Evolutionary conservation across 1,140 invertebrate species (phyloP), one percentile per base, ranked within the genome.

Genomic region (Caenorhabditis tropicalis): DNA sequence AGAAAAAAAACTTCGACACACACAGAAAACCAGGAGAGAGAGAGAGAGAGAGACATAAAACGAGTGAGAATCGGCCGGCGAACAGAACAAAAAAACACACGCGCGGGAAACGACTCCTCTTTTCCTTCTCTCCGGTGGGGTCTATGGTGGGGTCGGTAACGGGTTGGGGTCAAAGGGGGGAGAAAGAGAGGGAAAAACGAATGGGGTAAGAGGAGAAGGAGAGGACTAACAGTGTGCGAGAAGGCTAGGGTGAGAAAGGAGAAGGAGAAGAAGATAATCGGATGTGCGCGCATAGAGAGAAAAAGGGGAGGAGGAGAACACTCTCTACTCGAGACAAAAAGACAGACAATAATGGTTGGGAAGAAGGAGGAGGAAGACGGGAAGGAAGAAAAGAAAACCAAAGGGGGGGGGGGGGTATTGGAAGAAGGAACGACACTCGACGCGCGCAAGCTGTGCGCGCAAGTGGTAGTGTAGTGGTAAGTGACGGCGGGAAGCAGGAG

Each of bases 261-360:
- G 36, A 24, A n/a, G 10, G 29, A 12, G 27, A 29, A 21, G 36
- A 74, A 46, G 65, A 74, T 74, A 74, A 74, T 74, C 65, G 65
- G 65, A 74, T 74, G 65, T 74, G 65, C 65, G 65, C 24, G 15
- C 27, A 56, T 5, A 56, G 51, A 74, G 9, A 74, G 33, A 74
- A 12, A 43, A 43, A 12, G 12, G 39, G 12, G 39, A 43, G 39
- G 12, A 43, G 5, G 39, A n/a, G 39, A 43, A 43, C 39, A 43
- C 39, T 43, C 39, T 43, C 27, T 46, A 46, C 65, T 74, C 65
- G 27, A 31, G 65, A 74, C 65, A 74, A 43, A 74, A 74, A 74
- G 65, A 74, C 65, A 74, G 31, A 36, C 29, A 36, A 74, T 74
- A 74, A 74, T 74, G 65, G 65, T 39, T 74, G 29, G 65, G n/a